Evolutionary conservation across 2,888 invertebrate genomes (phyloP).

Genomic region (Megaustenia siamemsis): DNA sequence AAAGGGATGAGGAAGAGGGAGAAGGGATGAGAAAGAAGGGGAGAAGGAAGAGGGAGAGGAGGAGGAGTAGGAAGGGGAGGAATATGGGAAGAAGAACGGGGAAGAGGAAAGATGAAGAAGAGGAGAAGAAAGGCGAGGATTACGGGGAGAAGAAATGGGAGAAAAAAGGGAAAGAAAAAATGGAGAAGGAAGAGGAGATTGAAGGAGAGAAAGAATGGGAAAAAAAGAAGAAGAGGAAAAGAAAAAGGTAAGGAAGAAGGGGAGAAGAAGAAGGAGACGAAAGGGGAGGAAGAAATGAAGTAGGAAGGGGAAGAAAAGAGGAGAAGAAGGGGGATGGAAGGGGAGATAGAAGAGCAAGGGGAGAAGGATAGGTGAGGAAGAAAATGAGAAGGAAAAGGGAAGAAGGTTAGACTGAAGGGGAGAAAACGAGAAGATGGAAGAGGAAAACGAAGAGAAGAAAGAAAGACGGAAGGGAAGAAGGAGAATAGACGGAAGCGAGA

Average conservation of each 20-base stretch:
- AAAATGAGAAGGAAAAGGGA: not conserved
- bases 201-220: not conserved
- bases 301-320: not conserved
- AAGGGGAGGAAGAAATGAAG: not conserved
- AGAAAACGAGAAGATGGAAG: not conserved
- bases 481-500: not conserved
- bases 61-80: not conserved
- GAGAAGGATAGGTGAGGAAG: not conserved
- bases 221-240: not conserved
- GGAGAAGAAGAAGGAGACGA: not conserved
- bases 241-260: not conserved
- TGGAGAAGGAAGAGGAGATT: not conserved
- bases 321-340: not conserved
- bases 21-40: not conserved
- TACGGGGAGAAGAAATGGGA: not conserved
- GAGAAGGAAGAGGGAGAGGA: not conserved
- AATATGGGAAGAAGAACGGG: not conserved
- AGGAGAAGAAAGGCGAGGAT: not conserved
- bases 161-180: not conserved
- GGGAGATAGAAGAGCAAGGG: not conserved
- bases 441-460: not conserved
- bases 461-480: not conserved
- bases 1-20: not conserved
- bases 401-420: not conserved
- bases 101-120: not conserved